Base-by-base conservation (phyloP, 2,113 vertebrate species). In the Notarius lentiginosus region DNA sequence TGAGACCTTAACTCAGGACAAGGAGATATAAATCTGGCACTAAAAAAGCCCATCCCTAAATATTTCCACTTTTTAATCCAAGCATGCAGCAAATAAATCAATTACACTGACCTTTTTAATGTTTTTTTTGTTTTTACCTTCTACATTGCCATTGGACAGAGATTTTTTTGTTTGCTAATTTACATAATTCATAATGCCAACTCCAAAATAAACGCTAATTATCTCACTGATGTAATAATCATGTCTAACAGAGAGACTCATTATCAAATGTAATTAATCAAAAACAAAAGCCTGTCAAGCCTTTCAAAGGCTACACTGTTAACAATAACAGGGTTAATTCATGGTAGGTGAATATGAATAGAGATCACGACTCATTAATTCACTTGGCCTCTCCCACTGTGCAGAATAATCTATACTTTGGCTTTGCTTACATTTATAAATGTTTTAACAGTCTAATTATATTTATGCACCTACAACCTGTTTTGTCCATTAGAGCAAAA, bases 181-280 rank as follows among this genome's bases (percentile, higher is more conserved):
- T 91, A 76, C 70, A 58, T 83, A 84, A 87, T 88, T 88, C 75
- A 76, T 81, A 56, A 88, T 72, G 84, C 87, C 30, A 84, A 72
- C 89, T 84, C 81, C 53, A 83, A 91, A 93, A 93, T 91, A 91
- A 92, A 92, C 90, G 92, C 84, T 82, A 89, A 90, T 92, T 91
- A 92, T 90, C 87, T 89, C 88, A 91, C 87, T 91, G 90, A 90
- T 92, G 89, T 91, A 91, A 90, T 93, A 91, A 94, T 92, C 90
- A 90, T 91, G 93, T 92, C 91, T 86, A 91, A 93, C 88, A 91
- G 90, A 88, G 88, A 93, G 88, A 90, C 90, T 93, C 89, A 91
- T 93, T 93, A 93, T 91, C 90, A 94, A 91, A 92, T 84, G 79
- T 93, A 92, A 93, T 94, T 93, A 94, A 92, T 92, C 90, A 93